A percentile compares a stretch with the other conserved stretches of the same genome.
These are phyloP conservation scores for Heloderma charlesbogerti DNA, from an alignment of 2,113 vertebrate genomes.

Conservation along the genomic window DNA sequence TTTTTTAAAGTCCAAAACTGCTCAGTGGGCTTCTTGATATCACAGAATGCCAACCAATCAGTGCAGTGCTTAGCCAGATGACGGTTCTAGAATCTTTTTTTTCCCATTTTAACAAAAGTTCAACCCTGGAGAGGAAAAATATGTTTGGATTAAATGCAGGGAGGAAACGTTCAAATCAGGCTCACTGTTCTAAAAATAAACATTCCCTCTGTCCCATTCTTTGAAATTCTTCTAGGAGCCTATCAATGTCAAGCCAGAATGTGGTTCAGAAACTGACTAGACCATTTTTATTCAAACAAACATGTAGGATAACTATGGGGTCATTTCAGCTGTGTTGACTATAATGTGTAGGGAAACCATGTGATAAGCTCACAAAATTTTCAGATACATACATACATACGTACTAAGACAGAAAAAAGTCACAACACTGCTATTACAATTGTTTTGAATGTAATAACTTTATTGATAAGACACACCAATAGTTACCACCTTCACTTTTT, in stretches of 20 bases:
- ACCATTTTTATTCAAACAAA: neutral
- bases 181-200: neutral
- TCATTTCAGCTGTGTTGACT: neutral
- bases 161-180: neutral
- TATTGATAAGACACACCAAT: conserved; percentile 82
- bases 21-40: no score
- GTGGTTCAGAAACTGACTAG: no score
- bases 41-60: neutral
- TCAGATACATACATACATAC: neutral
- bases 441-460: conserved; percentile 76
- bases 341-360: neutral
- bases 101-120: no score
- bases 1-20: neutral
- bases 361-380: no score
- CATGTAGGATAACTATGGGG: neutral
- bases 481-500: conserved; percentile 84
- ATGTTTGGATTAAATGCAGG: neutral
- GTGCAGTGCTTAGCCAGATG: neutral
- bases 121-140: neutral
- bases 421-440: conserved; percentile 34
- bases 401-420: conserved; percentile 26
- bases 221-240: neutral
- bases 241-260: no score
- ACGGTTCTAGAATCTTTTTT: neutral
- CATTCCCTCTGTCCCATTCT: no score